phyloP scores from a whole-genome alignment of 2,113 vertebrate species.

The Esox niger region DNA sequence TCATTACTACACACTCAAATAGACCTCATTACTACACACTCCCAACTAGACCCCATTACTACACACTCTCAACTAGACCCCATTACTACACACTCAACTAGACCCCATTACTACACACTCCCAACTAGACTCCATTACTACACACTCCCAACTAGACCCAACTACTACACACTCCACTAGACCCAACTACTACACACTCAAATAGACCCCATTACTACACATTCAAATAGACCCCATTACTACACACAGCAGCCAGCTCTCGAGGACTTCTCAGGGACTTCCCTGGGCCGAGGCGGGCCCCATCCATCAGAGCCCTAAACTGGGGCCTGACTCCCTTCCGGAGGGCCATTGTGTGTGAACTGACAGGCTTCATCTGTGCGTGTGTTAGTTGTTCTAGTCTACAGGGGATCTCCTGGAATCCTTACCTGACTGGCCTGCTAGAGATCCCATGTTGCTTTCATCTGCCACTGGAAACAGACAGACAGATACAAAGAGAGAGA shows the following conservation, averaged over 20 bases:
- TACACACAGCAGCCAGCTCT: too few species aligned
- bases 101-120: not conserved
- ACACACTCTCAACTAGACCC: slow-evolving; percentile 19
- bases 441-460: slow-evolving; percentile 78
- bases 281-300: too few species aligned
- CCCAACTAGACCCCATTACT: slow-evolving; percentile 20
- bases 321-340: too few species aligned
- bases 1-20: slow-evolving; percentile 14
- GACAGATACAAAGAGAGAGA: slow-evolving; percentile 16
- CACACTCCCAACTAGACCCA: too few species aligned
- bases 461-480: slow-evolving; percentile 75
- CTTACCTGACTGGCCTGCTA: slow-evolving; percentile 78
- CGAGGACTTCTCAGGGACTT: too few species aligned
- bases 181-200: slow-evolving; percentile 21
- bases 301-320: too few species aligned
- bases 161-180: slow-evolving; percentile 13
- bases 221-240: too few species aligned
- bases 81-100: slow-evolving; percentile 1
- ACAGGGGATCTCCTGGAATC: slow-evolving; percentile 14
- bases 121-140: not conserved
- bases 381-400: not conserved
- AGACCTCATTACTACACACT: slow-evolving; percentile 13
- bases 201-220: not conserved
- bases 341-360: too few species aligned
- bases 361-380: slow-evolving; percentile 4